These are phyloP conservation scores for Protaetia brevitarsis DNA, from an alignment of 1,140 invertebrate species.

Conservation along the genomic window DNA sequence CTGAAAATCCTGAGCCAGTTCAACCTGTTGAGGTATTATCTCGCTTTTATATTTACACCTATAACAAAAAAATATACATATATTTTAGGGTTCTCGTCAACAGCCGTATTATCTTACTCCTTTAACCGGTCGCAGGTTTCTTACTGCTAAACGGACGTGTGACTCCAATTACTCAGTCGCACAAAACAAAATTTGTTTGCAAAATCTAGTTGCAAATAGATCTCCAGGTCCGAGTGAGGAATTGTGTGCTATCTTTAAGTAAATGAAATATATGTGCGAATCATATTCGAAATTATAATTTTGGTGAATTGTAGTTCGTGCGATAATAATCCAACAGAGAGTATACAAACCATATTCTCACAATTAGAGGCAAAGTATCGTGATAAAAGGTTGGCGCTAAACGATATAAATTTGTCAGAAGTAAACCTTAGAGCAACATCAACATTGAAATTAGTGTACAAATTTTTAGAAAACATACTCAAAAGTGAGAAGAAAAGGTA, in stretches of 20 bases:
- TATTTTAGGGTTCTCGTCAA: constrained; percentile 10
- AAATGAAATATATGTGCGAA: not conserved
- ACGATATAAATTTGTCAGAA: constrained; percentile 24
- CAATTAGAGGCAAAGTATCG: constrained; percentile 66
- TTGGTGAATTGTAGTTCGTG: constrained; percentile 46
- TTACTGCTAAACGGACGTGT: constrained; percentile 57
- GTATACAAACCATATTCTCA: constrained; percentile 58
- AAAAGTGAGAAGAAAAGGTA: constrained; percentile 71
- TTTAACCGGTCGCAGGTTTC: constrained; percentile 79
- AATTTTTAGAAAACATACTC: constrained; percentile 83
- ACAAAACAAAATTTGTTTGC: constrained; percentile 75
- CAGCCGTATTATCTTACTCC: constrained; percentile 61
- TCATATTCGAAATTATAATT: not conserved
- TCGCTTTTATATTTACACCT: not conserved
- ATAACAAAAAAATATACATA: not conserved
- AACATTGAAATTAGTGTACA: constrained; percentile 80
- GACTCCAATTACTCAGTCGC: not conserved
- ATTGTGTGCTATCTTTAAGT: constrained; percentile 65
- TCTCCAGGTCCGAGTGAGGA: constrained; percentile 65
- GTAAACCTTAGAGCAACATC: constrained; percentile 71
- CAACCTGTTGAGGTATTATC: constrained; percentile 25
- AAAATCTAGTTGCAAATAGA: constrained; percentile 66
- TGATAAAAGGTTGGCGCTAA: constrained; percentile 55
- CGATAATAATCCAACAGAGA: constrained; percentile 54
- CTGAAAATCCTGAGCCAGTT: constrained; percentile 28